Conservation (phyloP, 2,113 vertebrate genomes). For the Etheostoma spectabile region DNA sequence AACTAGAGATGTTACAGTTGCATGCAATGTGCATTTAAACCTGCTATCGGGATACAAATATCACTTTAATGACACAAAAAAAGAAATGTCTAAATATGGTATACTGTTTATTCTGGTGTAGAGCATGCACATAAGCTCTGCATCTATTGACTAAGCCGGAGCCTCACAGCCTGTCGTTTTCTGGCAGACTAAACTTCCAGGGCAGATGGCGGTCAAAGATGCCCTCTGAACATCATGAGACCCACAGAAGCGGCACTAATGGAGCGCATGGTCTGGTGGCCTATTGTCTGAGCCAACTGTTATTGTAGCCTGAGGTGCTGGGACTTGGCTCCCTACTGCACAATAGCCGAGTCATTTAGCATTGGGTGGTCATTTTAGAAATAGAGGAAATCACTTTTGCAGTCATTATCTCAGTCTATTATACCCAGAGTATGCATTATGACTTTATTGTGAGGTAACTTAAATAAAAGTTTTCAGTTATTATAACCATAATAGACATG, state of each 20-base stretch:
- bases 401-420: conserved; percentile 8
- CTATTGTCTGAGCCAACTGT: conserved; percentile 68
- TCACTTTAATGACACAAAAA: not conserved
- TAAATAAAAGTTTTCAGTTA: not conserved
- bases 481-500: not conserved
- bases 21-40: not conserved
- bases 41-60: not conserved
- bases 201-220: conserved; percentile 72
- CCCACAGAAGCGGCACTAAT: conserved; percentile 69
- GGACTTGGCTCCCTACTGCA: conserved; percentile 49
- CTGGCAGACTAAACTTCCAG: conserved; percentile 41
- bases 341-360: conserved; percentile 58
- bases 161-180: conserved; percentile 12
- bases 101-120: not conserved
- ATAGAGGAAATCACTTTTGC: conserved; percentile 30
- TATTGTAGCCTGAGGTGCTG: conserved; percentile 47
- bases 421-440: not conserved
- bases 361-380: conserved; percentile 27
- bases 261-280: conserved; percentile 66
- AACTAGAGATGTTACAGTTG: not conserved
- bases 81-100: not conserved
- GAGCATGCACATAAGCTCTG: not conserved
- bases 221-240: conserved; percentile 58
- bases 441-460: conserved; percentile 4
- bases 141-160: conserved; percentile 14